These are phyloP conservation scores for Mythimna ferrago DNA, from an alignment of 2,888 invertebrate genomes.

Conservation along the genomic window DNA sequence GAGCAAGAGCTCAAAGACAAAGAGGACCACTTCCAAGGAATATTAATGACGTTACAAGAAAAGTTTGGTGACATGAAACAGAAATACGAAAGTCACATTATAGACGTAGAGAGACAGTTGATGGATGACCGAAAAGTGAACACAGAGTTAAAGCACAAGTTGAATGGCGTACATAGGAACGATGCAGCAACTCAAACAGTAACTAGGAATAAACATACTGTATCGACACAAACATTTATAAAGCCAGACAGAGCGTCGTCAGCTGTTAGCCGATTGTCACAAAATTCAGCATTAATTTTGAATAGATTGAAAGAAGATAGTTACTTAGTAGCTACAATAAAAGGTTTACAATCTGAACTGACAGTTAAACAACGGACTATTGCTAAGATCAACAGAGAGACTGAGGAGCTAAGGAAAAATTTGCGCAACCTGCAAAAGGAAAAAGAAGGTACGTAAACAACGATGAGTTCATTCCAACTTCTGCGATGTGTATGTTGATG, in stretches of 20 bases:
- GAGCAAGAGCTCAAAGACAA: slow-evolving; percentile 94
- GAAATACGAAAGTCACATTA: slow-evolving; percentile 94
- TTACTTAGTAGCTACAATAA: slow-evolving; percentile 94
- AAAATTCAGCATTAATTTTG: slow-evolving; percentile 88
- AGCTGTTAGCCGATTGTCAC: slow-evolving; percentile 89
- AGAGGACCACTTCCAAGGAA: slow-evolving; percentile 93
- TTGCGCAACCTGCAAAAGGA: slow-evolving; percentile 94
- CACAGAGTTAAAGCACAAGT: slow-evolving; percentile 89
- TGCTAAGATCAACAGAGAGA: slow-evolving; percentile 93
- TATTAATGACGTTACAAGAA: slow-evolving; percentile 93
- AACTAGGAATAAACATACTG: slow-evolving; percentile 73
- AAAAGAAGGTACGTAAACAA: slow-evolving; percentile 90
- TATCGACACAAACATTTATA: slow-evolving; percentile 81
- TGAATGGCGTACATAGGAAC: slow-evolving; percentile 80
- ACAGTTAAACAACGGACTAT: slow-evolving; percentile 94
- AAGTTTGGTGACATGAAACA: slow-evolving; percentile 94
- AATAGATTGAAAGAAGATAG: slow-evolving; percentile 93
- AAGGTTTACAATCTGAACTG: slow-evolving; percentile 94
- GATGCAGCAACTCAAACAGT: slow-evolving; percentile 88
- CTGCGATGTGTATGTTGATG: slow-evolving; percentile 12
- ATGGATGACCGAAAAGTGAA: slow-evolving; percentile 87
- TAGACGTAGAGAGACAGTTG: slow-evolving; percentile 93
- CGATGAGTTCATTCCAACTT: slow-evolving; percentile 7
- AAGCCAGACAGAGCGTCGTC: slow-evolving; percentile 84
- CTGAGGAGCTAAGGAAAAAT: slow-evolving; percentile 94